Base-by-base conservation (phyloP, 2,797 vertebrate genomes). In the Buphagus erythrorhynchus region DNA sequence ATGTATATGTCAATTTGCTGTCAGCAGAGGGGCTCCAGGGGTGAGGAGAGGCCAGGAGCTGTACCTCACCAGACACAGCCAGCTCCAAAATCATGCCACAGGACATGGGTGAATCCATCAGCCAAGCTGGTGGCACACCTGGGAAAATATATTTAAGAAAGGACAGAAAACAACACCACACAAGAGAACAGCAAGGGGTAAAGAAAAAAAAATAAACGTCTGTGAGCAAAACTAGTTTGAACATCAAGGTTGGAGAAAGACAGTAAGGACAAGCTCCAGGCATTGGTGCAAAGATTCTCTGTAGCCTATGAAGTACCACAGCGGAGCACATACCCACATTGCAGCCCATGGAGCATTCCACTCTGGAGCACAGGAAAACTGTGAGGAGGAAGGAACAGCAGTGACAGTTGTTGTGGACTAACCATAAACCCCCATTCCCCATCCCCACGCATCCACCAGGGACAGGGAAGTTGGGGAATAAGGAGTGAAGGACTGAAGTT, bases 321-420 rank as follows among this genome's bases (percentile, higher is more conserved):
- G 12, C 6, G 25, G 51, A 71, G 29, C 21, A 66, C 21, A 46
- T 5, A 46, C 5, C 14, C 35, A 28, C 7, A 2, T 0, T 13
- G 74, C 7, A 54, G 16, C 26, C 87, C 18, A 7, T 1, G 3
- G n/a, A 58, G 11, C 6, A 16, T 5, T 22, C 16, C 31, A 62
- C 1, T 4, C 57, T 16, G 9, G 17, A 54, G 11, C 52, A 75
- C 2, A 1, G 29, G 20, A 45, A 19, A 77, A n/a, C 43, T 0
- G 0, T 6, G 8, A 75, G 29, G 15, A 65, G 2, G 10, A 48
- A 33, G 10, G 5, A 82, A 45, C 5, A 67, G 24, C 14, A 54
- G 11, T 22, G 9, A 61, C 5, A 1, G n/a, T 21, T 42, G 26
- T 2, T 61, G n/a, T 6, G 3, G 17, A 28, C 19, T 45, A 8